Evolutionary conservation across 2,113 vertebrate genomes (phyloP).

Genomic region (Columba livia): DNA sequence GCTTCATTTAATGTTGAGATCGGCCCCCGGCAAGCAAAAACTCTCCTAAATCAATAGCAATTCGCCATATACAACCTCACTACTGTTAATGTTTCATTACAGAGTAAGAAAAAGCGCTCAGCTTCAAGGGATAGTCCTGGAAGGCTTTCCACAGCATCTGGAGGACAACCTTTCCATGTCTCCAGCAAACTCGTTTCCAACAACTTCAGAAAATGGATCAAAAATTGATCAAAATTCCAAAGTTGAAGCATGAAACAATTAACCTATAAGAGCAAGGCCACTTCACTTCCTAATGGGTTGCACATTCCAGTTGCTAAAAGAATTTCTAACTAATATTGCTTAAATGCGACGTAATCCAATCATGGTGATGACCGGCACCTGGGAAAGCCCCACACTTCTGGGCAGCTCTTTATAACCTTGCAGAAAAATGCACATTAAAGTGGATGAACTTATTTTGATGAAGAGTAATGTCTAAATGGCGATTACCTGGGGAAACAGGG

Average conservation of each 20-base stretch:
- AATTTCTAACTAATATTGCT: background rate
- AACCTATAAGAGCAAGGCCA: background rate
- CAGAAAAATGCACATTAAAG: background rate
- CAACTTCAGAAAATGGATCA: background rate
- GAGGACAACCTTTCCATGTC: background rate
- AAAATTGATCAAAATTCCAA: background rate
- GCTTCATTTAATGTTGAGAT: background rate
- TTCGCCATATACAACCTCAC: background rate
- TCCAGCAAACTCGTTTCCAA: background rate
- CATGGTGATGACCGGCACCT: background rate
- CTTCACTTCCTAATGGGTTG: background rate
- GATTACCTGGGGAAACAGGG: background rate
- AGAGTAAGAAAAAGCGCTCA: background rate
- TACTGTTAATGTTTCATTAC: background rate
- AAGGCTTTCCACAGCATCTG: background rate
- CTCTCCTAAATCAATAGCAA: background rate
- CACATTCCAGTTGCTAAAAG: background rate
- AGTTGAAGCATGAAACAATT: background rate
- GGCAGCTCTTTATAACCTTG: background rate
- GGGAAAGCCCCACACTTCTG: background rate
- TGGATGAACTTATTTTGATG: background rate
- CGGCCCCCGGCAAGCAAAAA: background rate
- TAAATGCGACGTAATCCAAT: background rate
- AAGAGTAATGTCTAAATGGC: background rate
- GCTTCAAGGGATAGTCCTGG: background rate